A percentile compares a stretch with the other conserved stretches of the same genome.
These are phyloP conservation scores for Mormyrops attenuatus DNA, from an alignment of 2,797 vertebrate genomes.

Conservation along the genomic window DNA sequence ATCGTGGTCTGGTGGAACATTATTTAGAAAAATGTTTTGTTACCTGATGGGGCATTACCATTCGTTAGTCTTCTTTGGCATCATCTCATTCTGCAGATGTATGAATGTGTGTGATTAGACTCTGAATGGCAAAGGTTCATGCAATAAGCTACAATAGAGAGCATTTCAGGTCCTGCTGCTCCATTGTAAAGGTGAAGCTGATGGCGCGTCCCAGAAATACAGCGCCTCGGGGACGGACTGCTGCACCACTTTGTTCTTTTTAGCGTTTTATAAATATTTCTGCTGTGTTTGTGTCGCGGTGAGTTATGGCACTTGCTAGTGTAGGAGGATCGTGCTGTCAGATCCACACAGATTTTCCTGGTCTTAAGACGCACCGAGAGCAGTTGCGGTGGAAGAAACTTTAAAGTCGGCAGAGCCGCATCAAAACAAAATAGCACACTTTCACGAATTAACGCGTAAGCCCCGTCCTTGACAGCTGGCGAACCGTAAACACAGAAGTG, in stretches of 20 bases:
- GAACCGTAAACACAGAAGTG: constrained; percentile 2
- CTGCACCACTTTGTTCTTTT: constrained; percentile 58
- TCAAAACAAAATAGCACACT: not conserved
- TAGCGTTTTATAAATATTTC: constrained; percentile 51
- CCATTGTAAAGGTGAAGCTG: constrained; percentile 29
- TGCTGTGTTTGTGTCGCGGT: constrained; percentile 16
- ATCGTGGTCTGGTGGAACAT: not conserved
- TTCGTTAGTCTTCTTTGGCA: not conserved
- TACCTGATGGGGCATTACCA: not conserved
- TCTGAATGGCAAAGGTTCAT: not conserved
- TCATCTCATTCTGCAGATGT: not conserved
- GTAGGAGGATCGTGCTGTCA: not conserved
- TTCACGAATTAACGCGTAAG: not conserved
- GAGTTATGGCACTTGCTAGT: not conserved
- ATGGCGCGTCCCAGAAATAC: constrained; percentile 58
- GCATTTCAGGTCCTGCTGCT: constrained; percentile 22
- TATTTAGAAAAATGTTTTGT: not conserved
- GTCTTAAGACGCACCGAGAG: not conserved
- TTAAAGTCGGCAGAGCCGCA: not conserved
- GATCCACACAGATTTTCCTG: not conserved
- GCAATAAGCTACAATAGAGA: not conserved
- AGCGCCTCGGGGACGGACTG: constrained; percentile 62
- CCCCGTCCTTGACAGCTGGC: not conserved
- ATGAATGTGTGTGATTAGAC: not conserved
- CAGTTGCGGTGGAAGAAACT: not conserved